phyloP scores from a whole-genome alignment of 2,797 vertebrate genomes.

The Malurus leucopterus region DNA sequence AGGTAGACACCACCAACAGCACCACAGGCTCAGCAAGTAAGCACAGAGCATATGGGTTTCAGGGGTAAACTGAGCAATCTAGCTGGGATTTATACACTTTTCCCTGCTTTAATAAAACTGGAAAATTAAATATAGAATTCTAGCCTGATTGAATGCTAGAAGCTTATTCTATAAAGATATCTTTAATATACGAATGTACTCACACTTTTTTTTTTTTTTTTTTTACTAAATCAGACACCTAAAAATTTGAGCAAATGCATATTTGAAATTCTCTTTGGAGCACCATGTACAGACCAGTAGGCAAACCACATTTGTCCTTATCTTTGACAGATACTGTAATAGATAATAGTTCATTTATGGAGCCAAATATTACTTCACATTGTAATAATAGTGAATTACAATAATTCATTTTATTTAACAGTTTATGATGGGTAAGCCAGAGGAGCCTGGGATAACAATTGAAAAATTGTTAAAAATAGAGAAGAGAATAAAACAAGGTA shows the following conservation, averaged over 20 bases:
- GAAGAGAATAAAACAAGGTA: background rate
- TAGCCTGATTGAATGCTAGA: background rate
- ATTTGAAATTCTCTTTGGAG: slow-evolving; percentile 9
- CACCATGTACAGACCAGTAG: background rate
- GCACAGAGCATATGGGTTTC: background rate
- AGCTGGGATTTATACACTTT: background rate
- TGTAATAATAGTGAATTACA: background rate
- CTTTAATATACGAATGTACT: background rate
- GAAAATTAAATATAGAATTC: background rate
- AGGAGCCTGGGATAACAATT: background rate
- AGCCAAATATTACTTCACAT: slow-evolving; percentile 32
- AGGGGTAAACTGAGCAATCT: background rate
- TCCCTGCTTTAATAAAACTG: background rate
- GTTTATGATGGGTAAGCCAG: background rate
- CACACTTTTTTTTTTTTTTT: background rate
- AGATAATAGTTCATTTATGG: slow-evolving; percentile 8
- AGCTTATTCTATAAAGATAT: background rate
- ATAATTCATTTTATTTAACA: slow-evolving; percentile 37
- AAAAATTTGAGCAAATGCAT: background rate
- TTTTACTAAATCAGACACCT: background rate
- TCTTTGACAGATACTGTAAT: background rate
- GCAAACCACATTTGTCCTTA: background rate
- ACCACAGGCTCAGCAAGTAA: background rate
- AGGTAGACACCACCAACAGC: background rate
- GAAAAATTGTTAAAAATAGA: slow-evolving; percentile 7